phyloP scores from a whole-genome alignment of 2,113 vertebrate genomes.

The Psophia crepitans region DNA sequence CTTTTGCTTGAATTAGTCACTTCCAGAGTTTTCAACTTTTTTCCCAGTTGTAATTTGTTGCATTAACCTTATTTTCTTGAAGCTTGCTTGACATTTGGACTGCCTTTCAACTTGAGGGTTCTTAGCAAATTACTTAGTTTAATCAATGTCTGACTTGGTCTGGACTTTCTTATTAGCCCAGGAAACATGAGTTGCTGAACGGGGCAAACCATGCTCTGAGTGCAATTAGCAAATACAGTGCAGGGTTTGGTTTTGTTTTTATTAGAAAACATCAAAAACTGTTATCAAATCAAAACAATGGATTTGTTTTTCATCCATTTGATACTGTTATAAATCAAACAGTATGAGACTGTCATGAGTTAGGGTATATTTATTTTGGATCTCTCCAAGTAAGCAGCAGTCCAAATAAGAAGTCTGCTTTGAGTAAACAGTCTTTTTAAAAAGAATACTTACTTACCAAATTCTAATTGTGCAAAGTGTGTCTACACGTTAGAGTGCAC shows the following conservation, averaged over 20 bases:
- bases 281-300: neutral
- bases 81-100: rapidly evolving
- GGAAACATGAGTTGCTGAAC: neutral
- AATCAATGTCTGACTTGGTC: neutral
- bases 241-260: neutral
- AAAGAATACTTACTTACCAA: neutral
- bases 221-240: neutral
- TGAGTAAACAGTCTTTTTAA: neutral
- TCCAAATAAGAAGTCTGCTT: neutral
- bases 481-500: neutral
- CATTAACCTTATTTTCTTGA: neutral
- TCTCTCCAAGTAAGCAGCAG: neutral
- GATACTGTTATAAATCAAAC: neutral
- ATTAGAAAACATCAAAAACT: neutral
- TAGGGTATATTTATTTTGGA: neutral
- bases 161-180: neutral
- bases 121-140: neutral
- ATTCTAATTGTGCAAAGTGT: neutral
- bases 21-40: neutral
- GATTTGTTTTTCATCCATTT: neutral
- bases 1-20: neutral
- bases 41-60: neutral
- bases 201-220: neutral
- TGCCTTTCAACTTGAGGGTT: neutral
- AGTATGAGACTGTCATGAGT: neutral